These are phyloP conservation scores for Psittacus erithacus DNA, from an alignment of 2,113 vertebrate species.

Conservation along the genomic window DNA sequence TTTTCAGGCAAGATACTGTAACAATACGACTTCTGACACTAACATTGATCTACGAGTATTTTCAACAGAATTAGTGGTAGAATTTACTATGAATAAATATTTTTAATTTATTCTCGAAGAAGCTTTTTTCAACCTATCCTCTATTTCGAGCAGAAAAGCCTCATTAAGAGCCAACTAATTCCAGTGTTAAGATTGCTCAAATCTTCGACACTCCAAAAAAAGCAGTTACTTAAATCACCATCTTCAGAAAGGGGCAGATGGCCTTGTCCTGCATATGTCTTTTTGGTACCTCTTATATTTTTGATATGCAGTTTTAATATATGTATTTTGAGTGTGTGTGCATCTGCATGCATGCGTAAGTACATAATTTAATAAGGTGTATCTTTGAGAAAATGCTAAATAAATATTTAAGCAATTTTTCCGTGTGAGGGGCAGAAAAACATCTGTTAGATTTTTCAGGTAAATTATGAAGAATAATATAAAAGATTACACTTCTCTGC, in stretches of 20 bases:
- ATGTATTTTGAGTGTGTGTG: neutral
- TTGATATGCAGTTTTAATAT: neutral
- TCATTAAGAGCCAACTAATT: neutral
- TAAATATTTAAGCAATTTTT: neutral
- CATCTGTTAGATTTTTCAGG: neutral
- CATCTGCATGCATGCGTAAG: no score
- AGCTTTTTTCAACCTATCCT: neutral
- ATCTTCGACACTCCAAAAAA: neutral
- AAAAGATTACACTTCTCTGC: neutral
- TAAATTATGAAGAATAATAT: neutral
- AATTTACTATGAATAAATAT: neutral
- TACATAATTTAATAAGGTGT: neutral
- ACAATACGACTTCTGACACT: neutral
- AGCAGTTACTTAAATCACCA: neutral
- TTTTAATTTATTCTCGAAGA: neutral
- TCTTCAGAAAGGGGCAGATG: neutral
- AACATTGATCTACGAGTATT: neutral
- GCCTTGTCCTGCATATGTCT: neutral
- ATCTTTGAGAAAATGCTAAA: neutral
- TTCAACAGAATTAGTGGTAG: neutral
- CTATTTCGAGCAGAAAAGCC: neutral
- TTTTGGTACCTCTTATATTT: neutral
- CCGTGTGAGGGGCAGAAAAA: fast-evolving
- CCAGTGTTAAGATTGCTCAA: neutral
- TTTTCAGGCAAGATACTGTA: neutral